Conservation (phyloP, 2,888 invertebrate species). For the Eugnorisma glareosa region DNA sequence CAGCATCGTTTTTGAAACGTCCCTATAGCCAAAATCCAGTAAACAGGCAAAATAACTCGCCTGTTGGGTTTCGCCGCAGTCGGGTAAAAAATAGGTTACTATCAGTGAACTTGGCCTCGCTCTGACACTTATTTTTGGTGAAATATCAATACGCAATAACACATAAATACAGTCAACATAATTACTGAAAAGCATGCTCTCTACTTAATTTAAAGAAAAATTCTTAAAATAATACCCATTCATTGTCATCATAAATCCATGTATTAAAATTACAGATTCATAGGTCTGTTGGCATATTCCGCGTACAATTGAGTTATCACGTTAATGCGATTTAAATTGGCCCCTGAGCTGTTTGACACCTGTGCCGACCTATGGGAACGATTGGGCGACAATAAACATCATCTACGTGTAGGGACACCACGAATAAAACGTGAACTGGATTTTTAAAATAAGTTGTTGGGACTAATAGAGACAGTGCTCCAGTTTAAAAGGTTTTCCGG, state of each 20-base stretch:
- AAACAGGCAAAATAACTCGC: background rate
- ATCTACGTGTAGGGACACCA: slow-evolving; percentile 47
- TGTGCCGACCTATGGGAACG: slow-evolving; percentile 76
- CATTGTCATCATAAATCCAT: slow-evolving; percentile 13
- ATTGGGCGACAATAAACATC: slow-evolving; percentile 73
- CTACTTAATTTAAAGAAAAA: background rate
- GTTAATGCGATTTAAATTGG: slow-evolving; percentile 89
- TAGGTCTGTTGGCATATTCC: slow-evolving; percentile 70
- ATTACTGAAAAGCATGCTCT: background rate
- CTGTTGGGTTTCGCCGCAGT: background rate
- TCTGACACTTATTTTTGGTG: no score
- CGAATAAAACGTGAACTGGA: background rate
- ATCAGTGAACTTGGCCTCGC: background rate
- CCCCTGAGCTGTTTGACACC: slow-evolving; percentile 81
- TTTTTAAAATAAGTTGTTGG: background rate
- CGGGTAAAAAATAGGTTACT: background rate
- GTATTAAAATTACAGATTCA: slow-evolving; percentile 61
- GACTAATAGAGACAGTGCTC: background rate
- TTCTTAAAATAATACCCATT: background rate
- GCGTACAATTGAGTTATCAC: slow-evolving; percentile 87
- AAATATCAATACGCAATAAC: background rate
- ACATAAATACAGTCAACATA: background rate
- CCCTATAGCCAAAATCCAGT: background rate
- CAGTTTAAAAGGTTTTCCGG: background rate
- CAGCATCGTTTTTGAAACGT: background rate